Conservation (phyloP, 2,888 invertebrate genomes). For the Drosophila formosana region DNA sequence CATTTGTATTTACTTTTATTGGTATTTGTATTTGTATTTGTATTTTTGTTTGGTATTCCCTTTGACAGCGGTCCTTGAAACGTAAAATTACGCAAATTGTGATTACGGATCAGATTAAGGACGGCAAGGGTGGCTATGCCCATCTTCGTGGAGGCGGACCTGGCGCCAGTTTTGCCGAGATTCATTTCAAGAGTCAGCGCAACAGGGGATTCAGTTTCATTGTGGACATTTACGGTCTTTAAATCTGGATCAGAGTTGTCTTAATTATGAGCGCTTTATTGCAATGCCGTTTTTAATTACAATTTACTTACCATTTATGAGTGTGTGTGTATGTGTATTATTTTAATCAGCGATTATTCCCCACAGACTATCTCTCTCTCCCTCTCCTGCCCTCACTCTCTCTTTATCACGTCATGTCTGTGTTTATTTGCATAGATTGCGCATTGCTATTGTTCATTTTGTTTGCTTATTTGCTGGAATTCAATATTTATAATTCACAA, state of each 20-base stretch:
- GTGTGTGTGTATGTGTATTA: conserved; percentile 24
- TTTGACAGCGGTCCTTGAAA: conserved; percentile 11
- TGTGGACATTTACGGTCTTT: conserved; percentile 84
- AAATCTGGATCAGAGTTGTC: conserved; percentile 18
- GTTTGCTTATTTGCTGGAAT: conserved; percentile 46
- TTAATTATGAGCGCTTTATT: neutral
- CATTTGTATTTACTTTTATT: no score
- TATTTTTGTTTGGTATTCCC: no score
- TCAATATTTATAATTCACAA: conserved; percentile 47
- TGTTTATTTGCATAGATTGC: conserved; percentile 25
- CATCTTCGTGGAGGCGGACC: conserved; percentile 84
- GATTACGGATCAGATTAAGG: conserved; percentile 84
- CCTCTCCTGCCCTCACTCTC: neutral
- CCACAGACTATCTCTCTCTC: neutral
- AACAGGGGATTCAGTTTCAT: conserved; percentile 85
- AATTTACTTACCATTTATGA: conserved; percentile 31
- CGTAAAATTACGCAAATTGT: conserved; percentile 82
- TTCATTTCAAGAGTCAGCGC: conserved; percentile 85
- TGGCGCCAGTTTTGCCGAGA: conserved; percentile 74
- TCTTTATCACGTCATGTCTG: neutral
- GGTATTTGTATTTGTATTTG: neutral
- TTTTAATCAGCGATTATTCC: conserved; percentile 42
- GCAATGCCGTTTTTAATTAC: conserved; percentile 42
- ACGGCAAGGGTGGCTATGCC: conserved; percentile 85
- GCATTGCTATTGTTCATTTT: conserved; percentile 18